These are phyloP conservation scores for Spodoptera picta DNA, from an alignment of 2,888 invertebrate genomes.

Conservation along the genomic window DNA sequence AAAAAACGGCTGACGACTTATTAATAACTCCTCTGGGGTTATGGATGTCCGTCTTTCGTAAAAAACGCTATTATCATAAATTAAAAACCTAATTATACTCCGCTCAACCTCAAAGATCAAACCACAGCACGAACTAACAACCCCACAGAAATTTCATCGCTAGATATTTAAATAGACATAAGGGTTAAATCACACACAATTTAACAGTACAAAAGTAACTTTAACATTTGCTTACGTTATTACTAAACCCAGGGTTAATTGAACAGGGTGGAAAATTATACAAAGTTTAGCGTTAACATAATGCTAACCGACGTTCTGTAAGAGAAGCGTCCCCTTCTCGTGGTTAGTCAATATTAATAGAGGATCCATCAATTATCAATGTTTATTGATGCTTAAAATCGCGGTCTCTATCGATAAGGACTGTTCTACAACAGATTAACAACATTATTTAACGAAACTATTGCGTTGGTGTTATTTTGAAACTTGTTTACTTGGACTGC, in stretches of 20 bases:
- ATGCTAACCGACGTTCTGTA: constrained; percentile 65
- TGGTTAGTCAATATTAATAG: constrained; percentile 83
- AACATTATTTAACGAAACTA: constrained; percentile 39
- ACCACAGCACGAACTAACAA: no score
- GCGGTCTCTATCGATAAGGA: constrained; percentile 65
- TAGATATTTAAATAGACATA: constrained; percentile 16
- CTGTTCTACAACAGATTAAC: constrained; percentile 58
- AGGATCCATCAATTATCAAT: constrained; percentile 84
- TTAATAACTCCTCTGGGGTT: no score
- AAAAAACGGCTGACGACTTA: no score
- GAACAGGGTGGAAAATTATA: constrained; percentile 71
- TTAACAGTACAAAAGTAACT: constrained; percentile 66
- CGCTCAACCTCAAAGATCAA: no score
- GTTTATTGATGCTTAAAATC: constrained; percentile 83
- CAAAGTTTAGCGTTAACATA: constrained; percentile 72
- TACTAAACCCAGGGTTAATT: constrained; percentile 64
- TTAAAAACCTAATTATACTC: no score
- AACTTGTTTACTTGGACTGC: background rate
- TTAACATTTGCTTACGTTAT: constrained; percentile 57
- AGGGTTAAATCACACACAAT: constrained; percentile 68
- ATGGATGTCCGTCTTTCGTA: no score
- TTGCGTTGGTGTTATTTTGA: constrained; percentile 19
- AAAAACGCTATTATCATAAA: no score
- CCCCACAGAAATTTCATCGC: constrained; percentile 3
- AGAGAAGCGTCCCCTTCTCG: constrained; percentile 62